Base-by-base conservation (phyloP, 2,113 vertebrate species). In the Accipiter virgatus region DNA sequence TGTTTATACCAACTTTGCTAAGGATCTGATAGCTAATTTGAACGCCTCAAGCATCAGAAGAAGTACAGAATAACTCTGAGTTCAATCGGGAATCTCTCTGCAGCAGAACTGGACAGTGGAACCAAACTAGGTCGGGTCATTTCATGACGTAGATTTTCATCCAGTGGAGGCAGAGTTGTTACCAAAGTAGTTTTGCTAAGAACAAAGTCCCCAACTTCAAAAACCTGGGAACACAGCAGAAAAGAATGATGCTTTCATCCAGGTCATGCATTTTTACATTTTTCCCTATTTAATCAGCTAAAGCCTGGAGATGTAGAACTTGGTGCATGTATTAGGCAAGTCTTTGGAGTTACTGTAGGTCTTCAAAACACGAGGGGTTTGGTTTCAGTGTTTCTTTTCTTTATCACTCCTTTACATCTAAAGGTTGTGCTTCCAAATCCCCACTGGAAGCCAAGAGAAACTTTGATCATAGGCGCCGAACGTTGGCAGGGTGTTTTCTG, bases 201-300 rank as follows among this genome's bases (percentile, higher is more conserved):
- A 97, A 97, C 95, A 95, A 98, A 98, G 97, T 93, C 67, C 53
- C 56, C 26, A 15, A 63, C 91, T 96, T 97, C 88, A 90, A 43
- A 95, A 96, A 66, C 68, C 34, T 73, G 15, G 48, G 45, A 95
- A 71, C 59, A 17, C 19, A 21, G 53, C 25, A 61, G 40, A 88
- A 75, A 67, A 88, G 66, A 93, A 48, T 38, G 55, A 22, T 48
- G 26, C 83, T 95, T 95, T 96, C 67, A 90, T 95, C 65, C 93
- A 62, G 87, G 93, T 90, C 95, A 80, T 74, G 32, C 85, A 80
- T 96, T 95, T 97, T 96, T 96, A 56, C 86, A 55, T 95, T 89
- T 88, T 88, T 48, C 42, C 83, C 43, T 63, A 29, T 86, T 94
- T 89, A 95, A 97, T 95, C 86, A 87, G 70, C 56, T 81, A 66